Conservation (phyloP, 2,888 invertebrate species). For the Erebia palarica region DNA sequence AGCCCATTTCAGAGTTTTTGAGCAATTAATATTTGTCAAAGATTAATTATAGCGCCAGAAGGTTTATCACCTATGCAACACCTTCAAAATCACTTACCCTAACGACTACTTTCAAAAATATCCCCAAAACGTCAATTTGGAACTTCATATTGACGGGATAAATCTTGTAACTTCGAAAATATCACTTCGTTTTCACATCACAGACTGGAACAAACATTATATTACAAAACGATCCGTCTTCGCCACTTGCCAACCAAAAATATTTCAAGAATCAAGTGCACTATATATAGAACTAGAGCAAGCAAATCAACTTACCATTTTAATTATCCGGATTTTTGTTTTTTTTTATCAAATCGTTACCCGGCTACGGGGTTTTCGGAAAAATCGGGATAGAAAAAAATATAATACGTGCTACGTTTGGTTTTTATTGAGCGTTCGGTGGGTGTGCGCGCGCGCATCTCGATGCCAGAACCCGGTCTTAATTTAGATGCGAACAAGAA, state of each 20-base stretch:
- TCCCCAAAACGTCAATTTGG: conserved; percentile 76
- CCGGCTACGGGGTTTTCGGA: conserved; percentile 45
- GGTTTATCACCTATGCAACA: not conserved
- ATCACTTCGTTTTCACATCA: conserved; percentile 66
- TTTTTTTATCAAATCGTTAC: conserved; percentile 26
- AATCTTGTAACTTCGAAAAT: conserved; percentile 48
- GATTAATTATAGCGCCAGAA: not conserved
- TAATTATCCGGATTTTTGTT: conserved; percentile 34
- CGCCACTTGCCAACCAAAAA: conserved; percentile 38
- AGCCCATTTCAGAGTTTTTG: no score
- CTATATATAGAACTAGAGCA: conserved; percentile 48
- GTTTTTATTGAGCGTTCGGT: conserved; percentile 65
- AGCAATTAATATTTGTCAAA: not conserved
- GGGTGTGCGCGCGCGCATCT: conserved; percentile 70
- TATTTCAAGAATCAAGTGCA: conserved; percentile 50
- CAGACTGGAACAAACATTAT: conserved; percentile 62
- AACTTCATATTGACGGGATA: conserved; percentile 71
- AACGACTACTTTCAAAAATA: conserved; percentile 78
- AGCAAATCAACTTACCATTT: conserved; percentile 53
- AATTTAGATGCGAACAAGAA: conserved; percentile 73
- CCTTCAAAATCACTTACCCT: conserved; percentile 64
- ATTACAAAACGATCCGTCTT: conserved; percentile 44
- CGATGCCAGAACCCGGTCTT: conserved; percentile 76
- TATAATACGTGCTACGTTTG: conserved; percentile 79
- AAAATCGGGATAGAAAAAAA: conserved; percentile 65